Evolutionary conservation across 2,797 vertebrate species (phyloP), one percentile per base, ranked within the genome.

Genomic region (Phalloptychus januarius): DNA sequence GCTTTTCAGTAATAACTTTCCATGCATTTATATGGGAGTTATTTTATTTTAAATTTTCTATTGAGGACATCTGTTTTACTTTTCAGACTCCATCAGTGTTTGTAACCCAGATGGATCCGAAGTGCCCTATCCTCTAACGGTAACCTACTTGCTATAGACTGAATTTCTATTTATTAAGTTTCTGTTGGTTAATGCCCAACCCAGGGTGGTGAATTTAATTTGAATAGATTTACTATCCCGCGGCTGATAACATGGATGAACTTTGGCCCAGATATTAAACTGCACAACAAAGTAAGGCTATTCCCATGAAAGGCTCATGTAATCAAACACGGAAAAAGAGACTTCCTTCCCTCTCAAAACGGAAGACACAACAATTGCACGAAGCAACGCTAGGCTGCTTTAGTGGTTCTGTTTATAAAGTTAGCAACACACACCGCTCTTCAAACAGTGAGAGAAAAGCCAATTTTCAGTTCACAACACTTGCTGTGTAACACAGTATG

Each of bases 91-190:
- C 46, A 94, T 94, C 79, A 80, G 83, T 33, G 83, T 84, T 45
- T 99, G 98, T 88, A 93, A 97, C 77, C 86, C 89, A n/a, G 94
- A 92, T 33, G 98, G 98, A 70, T 96, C 96, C 6, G 0, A 93
- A 2, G 74, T 77, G 46, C 79, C 44, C 38, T 74, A 88, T 87
- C 95, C 94, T 83, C 91, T 89, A 86, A 93, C 86, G 78, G 98
- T 99, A 94, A 79, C 79, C 44, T 12, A 3, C 50, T 31, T 16
- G 77, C 40, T 44, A 70, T 71, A 74, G 72, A 50, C 45, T 50
- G 15, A 36, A 18, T 77, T 79, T 75, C 10, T 38, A 2, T 50
- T 67, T 10, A 52, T 85, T 4, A 31, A 71, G 61, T 56, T 80
- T 89, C 86, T 80, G 67, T 77, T 76, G 33, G 50, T 71, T 56